Conservation (phyloP, 2,113 vertebrate species). For the Clarias macrocephalus region DNA sequence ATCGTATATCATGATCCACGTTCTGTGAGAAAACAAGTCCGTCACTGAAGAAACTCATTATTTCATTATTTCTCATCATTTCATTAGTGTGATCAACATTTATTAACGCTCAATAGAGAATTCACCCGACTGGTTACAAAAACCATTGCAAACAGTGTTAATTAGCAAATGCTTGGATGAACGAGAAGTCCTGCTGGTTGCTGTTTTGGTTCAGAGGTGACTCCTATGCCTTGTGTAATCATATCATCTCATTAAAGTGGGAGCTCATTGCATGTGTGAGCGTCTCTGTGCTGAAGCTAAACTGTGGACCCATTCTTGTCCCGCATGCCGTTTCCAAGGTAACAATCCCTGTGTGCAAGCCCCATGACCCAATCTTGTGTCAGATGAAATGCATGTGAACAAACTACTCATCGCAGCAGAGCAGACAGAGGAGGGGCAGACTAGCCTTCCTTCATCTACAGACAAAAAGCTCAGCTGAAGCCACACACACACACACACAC, state of each 20-base stretch:
- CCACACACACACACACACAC: background rate
- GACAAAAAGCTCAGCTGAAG: slow-evolving; percentile 43
- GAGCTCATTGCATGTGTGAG: slow-evolving; percentile 21
- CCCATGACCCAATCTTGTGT: slow-evolving; percentile 38
- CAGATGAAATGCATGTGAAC: slow-evolving; percentile 43
- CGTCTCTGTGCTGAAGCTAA: slow-evolving; percentile 36
- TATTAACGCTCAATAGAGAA: background rate
- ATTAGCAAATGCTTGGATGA: background rate
- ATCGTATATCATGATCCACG: background rate
- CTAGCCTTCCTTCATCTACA: slow-evolving; percentile 53
- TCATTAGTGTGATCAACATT: background rate
- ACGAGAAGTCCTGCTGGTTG: background rate
- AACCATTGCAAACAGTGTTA: background rate
- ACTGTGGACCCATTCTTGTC: slow-evolving; percentile 52
- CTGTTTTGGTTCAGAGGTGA: slow-evolving; percentile 17
- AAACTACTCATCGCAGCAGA: slow-evolving; percentile 34
- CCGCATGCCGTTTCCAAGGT: slow-evolving; percentile 47
- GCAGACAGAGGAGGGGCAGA: slow-evolving; percentile 8
- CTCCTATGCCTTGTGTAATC: slow-evolving; percentile 29
- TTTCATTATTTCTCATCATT: background rate
- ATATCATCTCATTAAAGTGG: slow-evolving; percentile 28
- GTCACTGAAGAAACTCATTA: background rate
- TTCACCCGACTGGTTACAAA: background rate
- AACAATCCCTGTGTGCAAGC: slow-evolving; percentile 14
- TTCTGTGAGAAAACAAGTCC: background rate